Percentiles rank a stretch among this genome's conserved stretches.
Conservation (phyloP, 2,888 invertebrate genomes). For the Acheta domesticus region DNA sequence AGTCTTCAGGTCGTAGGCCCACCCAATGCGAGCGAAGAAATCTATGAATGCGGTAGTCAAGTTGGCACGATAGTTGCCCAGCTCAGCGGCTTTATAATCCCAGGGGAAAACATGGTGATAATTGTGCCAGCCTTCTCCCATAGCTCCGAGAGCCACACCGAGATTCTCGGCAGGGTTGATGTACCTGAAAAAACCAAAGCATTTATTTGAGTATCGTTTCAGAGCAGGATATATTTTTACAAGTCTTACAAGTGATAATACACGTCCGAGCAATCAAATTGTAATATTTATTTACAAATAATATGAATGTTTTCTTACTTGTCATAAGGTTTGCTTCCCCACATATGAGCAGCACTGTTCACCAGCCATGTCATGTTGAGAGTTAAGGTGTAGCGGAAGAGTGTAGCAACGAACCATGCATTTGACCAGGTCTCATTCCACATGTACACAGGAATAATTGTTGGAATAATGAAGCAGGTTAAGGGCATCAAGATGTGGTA, state of each 20-base stretch:
- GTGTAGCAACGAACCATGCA: slow-evolving; percentile 64
- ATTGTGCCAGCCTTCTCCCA: slow-evolving; percentile 56
- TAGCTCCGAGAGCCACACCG: slow-evolving; percentile 47
- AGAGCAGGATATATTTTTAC: too few relatives aligned
- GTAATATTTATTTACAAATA: neutral
- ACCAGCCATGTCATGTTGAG: slow-evolving; percentile 88
- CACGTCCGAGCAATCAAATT: neutral
- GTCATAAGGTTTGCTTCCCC: slow-evolving; percentile 73
- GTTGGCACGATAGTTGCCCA: slow-evolving; percentile 64
- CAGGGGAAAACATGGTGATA: slow-evolving; percentile 69
- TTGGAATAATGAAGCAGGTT: slow-evolving; percentile 73
- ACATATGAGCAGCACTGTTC: slow-evolving; percentile 84
- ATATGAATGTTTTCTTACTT: slow-evolving; percentile 49
- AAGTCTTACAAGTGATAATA: too few relatives aligned
- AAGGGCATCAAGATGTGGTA: slow-evolving; percentile 72
- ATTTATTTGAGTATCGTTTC: neutral
- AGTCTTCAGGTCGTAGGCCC: slow-evolving; percentile 83
- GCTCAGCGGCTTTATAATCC: slow-evolving; percentile 80
- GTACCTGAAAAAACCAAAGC: neutral
- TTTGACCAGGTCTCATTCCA: slow-evolving; percentile 69
- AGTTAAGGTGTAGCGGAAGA: slow-evolving; percentile 74
- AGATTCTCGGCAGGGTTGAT: slow-evolving; percentile 49
- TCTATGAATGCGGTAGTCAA: slow-evolving; percentile 75
- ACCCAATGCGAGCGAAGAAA: slow-evolving; percentile 76
- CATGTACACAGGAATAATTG: slow-evolving; percentile 66